Evolutionary conservation across 1,140 invertebrate genomes (phyloP), one percentile per base, ranked within the genome.

Genomic region (Nephila pilipes): DNA sequence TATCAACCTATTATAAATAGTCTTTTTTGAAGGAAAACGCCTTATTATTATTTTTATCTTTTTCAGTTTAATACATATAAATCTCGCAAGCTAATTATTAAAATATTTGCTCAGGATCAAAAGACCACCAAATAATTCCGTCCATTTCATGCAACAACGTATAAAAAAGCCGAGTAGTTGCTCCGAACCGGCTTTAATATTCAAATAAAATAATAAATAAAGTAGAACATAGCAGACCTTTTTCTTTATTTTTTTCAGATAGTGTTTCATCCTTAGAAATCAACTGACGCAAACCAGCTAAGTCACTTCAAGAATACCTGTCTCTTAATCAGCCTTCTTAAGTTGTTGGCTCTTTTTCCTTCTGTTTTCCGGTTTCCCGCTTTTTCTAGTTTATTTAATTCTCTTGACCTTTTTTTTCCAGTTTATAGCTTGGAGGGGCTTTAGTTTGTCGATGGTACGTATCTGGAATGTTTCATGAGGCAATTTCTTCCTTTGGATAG

Each of bases 341-440:
- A 88, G 38, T 75, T 88, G 60, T 88, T 32, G 60, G 60, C 87
- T n/a, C 38, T 88, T 65, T 36, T 69, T 65, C 25, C 25, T 54
- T 6, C 29, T 54, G 36, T 87, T 87, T 85, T 60, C 85, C 85
- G 32, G 25, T 60, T 58, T 87, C 29, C 38, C 32, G 55, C 58
- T 87, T 87, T 87, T 87, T 87, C 85, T 36, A 58, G 55, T 87
- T 36, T 87, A 60, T 60, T 60, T 87, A 87, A 87, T 87, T 87
- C 85, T 87, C 25, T 32, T 25, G 20, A 32, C 29, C 57, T 8
- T 54, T 60, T 29, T 87, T 87, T 10, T 87, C 22, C 85, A 36
- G 2, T 60, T 81, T 22, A 25, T 81, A 55, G 36, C 38, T 81
- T 20, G 25, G 32, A 60, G 85, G 85, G 25, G 55, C 85, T 87